Evolutionary conservation across 1,140 invertebrate genomes (phyloP).

Genomic region (Ericerus pela): DNA sequence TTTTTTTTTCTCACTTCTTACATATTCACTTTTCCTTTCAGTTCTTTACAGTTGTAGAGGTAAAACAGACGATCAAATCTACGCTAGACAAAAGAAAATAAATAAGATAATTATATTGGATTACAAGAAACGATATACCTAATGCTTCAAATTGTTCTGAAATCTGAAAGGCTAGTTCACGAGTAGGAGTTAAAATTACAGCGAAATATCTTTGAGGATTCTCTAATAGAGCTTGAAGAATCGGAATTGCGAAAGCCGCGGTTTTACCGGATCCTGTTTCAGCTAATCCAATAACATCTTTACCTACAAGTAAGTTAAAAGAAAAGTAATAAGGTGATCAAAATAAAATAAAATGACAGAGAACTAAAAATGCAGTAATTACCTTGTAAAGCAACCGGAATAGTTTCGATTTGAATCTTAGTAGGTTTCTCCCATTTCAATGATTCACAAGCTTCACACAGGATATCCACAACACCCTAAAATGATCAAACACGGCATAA

Average conservation of each 20-base stretch:
- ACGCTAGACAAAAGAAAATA: too few relatives aligned
- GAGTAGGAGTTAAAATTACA: conserved; percentile 84
- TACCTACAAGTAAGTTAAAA: conserved; percentile 39
- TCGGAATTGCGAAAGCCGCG: conserved; percentile 90
- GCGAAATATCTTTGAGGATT: conserved; percentile 89
- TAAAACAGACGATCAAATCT: too few relatives aligned
- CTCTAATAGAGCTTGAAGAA: conserved; percentile 76
- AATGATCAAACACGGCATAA: conserved; percentile 17
- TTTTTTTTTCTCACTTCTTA: too few relatives aligned
- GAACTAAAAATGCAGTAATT: conserved; percentile 13
- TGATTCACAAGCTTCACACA: conserved; percentile 80
- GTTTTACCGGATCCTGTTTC: conserved; percentile 98
- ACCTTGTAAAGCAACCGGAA: conserved; percentile 78
- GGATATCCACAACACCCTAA: conserved; percentile 77
- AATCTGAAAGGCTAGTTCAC: conserved; percentile 94
- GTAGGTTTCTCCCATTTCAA: conserved; percentile 89
- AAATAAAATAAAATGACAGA: not conserved
- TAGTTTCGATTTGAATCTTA: conserved; percentile 86
- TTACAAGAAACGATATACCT: conserved; percentile 36
- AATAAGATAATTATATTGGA: not conserved
- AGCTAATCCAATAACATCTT: conserved; percentile 90
- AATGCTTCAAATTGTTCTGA: conserved; percentile 91
- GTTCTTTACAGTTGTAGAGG: too few relatives aligned
- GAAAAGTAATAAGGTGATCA: conserved; percentile 16
- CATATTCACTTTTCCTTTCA: too few relatives aligned